Conservation (phyloP, 35 echinoderm and acorn worm species). For the Amphiura filiformis region DNA sequence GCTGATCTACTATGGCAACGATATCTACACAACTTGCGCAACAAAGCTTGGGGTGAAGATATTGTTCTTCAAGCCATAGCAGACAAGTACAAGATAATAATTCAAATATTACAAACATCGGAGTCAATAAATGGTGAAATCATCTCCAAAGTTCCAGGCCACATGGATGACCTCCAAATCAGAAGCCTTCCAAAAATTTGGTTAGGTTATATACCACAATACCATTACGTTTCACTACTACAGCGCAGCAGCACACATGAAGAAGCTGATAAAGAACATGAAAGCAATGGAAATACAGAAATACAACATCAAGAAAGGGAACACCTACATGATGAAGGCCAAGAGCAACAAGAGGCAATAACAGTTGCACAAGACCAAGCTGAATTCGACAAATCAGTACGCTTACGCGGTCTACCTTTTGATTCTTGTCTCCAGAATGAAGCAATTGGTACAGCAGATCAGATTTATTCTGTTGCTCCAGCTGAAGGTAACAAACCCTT, state of each 20-base stretch:
- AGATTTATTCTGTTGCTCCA: background rate
- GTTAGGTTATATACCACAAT: background rate
- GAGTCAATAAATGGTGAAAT: too few relatives aligned
- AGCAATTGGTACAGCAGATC: background rate
- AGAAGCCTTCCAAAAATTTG: background rate
- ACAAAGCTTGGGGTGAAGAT: too few relatives aligned
- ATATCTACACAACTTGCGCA: too few relatives aligned
- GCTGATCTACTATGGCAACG: too few relatives aligned
- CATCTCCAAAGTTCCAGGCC: too few relatives aligned
- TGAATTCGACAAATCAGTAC: background rate
- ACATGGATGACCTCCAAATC: too few relatives aligned
- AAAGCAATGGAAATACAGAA: background rate
- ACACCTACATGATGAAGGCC: background rate
- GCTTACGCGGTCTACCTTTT: background rate
- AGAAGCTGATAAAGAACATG: background rate
- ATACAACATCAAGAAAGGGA: background rate
- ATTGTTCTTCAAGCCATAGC: too few relatives aligned
- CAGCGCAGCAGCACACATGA: background rate
- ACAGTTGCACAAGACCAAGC: background rate
- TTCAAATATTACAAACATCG: too few relatives aligned
- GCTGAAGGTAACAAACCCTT: conserved; percentile 13
- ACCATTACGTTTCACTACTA: too few relatives aligned
- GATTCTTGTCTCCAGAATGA: background rate
- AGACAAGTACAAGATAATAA: too few relatives aligned
- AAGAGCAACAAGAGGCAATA: background rate